Conservation (phyloP, 2,888 invertebrate species). For the Furcula furcula region DNA sequence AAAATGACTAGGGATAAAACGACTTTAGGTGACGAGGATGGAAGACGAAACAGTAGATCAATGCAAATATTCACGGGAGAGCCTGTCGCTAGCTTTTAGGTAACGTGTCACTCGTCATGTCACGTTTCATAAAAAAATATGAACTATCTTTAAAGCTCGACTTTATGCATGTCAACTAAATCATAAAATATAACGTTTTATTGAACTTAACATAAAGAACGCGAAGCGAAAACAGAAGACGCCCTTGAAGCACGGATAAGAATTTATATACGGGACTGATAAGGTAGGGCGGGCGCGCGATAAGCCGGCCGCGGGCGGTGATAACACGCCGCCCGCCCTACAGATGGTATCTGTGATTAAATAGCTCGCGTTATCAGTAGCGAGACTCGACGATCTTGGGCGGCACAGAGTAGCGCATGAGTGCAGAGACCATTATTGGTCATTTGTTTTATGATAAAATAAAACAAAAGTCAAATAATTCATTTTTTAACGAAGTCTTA, state of each 20-base stretch:
- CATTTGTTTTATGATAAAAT: too few relatives aligned
- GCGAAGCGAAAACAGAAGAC: slow-evolving; percentile 23
- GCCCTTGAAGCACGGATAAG: slow-evolving; percentile 51
- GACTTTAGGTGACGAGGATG: too few relatives aligned
- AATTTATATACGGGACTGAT: slow-evolving; percentile 64
- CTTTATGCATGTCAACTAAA: slow-evolving; percentile 2
- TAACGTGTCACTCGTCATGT: too few relatives aligned
- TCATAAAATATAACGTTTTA: slow-evolving; percentile 24
- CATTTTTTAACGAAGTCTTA: too few relatives aligned
- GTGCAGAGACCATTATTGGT: too few relatives aligned
- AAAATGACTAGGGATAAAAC: too few relatives aligned
- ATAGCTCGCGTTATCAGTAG: slow-evolving; percentile 65
- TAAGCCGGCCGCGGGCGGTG: slow-evolving; percentile 58
- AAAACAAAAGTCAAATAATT: too few relatives aligned
- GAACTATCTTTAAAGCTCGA: not conserved
- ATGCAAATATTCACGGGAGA: too few relatives aligned
- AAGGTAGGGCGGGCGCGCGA: slow-evolving; percentile 54
- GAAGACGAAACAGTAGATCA: too few relatives aligned
- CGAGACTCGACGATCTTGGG: slow-evolving; percentile 54
- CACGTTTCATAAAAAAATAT: too few relatives aligned
- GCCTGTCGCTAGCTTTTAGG: too few relatives aligned
- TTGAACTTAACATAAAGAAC: slow-evolving; percentile 32
- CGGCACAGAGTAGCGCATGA: slow-evolving; percentile 40
- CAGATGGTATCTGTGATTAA: slow-evolving; percentile 74
- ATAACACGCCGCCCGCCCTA: slow-evolving; percentile 63